Percentiles rank a stretch among this genome's conserved stretches.
Evolutionary conservation across 2,797 vertebrate genomes (phyloP).

Genomic region (Gambusia yucatana): DNA sequence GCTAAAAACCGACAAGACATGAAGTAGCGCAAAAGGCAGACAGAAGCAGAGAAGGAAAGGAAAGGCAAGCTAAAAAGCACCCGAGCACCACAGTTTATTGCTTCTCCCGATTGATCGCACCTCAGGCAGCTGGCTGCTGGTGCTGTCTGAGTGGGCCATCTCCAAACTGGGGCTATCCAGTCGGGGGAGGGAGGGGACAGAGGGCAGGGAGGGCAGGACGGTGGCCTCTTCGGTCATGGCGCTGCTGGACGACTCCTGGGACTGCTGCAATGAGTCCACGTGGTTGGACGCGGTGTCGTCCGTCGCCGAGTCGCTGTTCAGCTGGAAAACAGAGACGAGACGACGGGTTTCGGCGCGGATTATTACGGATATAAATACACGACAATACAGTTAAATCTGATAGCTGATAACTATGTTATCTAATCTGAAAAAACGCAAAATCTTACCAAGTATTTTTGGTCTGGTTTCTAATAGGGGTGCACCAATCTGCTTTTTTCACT

Average conservation of each 20-base stretch:
- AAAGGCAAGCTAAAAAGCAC: constrained; percentile 77
- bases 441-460: no score
- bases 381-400: no score
- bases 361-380: not conserved
- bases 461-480: no score
- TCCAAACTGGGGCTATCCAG: constrained; percentile 91
- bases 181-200: constrained; percentile 71
- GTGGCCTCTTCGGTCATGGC: constrained; percentile 88
- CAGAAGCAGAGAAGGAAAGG: constrained; percentile 30
- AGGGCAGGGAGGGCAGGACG: constrained; percentile 60
- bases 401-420: not conserved
- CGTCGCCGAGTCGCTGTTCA: constrained; percentile 89
- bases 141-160: constrained; percentile 91
- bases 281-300: constrained; percentile 90
- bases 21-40: constrained; percentile 46
- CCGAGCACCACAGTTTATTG: constrained; percentile 90
- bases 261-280: constrained; percentile 89
- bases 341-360: not conserved
- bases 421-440: not conserved
- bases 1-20: constrained; percentile 37
- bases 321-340: constrained; percentile 71
- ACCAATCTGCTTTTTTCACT: no score
- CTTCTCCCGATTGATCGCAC: constrained; percentile 89
- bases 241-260: constrained; percentile 91
- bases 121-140: constrained; percentile 99